Base-by-base conservation (phyloP, 2,797 vertebrate species). In the Vespertilio murinus region DNA sequence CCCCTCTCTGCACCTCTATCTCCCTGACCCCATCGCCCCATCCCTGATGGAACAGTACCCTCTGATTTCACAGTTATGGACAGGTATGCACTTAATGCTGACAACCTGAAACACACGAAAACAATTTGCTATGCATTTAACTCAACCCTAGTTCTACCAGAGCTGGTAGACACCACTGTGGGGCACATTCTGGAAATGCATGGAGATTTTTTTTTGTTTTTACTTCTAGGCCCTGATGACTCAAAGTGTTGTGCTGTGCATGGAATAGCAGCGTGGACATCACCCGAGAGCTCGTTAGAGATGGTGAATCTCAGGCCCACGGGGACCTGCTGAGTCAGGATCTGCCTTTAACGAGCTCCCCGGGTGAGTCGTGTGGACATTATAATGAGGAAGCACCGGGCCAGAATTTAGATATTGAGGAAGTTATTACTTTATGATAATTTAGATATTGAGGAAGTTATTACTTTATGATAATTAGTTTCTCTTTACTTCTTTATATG, bases 401-500 rank as follows among this genome's bases (percentile, higher is more conserved):
- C 28, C 77, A 28, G 17, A 74, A 83, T 83, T 88, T 87, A 45
- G 52, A 30, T 40, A 49, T 18, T 38, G 85, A 90, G 90, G 73
- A 59, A 35, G 0, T 3, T 70, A 16, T 40, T 20, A 88, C 77
- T 91, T 93, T 65, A 80, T 40, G 80, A 85, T 22, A 74, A 83
- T 82, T 88, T 86, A 45, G 52, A 30, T 40, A 49, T 18, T 38
- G 85, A 90, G 90, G 73, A 56, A 35, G 0, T 3, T 70, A 16
- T 40, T 20, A 88, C 77, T 91, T 93, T 65, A 80, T 40, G 80
- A 85, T 22, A 70, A 75, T 74, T 73, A 33, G 11, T 80, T 84
- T 67, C 67, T 90, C 94, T 74, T 69, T 35, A 18, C 88, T 92
- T 89, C 25, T 94, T 95, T 75, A 82, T 25, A 88, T n/a, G 42